Evolutionary conservation across 1,140 invertebrate species (phyloP).

Genomic region (Oscheius sp.): DNA sequence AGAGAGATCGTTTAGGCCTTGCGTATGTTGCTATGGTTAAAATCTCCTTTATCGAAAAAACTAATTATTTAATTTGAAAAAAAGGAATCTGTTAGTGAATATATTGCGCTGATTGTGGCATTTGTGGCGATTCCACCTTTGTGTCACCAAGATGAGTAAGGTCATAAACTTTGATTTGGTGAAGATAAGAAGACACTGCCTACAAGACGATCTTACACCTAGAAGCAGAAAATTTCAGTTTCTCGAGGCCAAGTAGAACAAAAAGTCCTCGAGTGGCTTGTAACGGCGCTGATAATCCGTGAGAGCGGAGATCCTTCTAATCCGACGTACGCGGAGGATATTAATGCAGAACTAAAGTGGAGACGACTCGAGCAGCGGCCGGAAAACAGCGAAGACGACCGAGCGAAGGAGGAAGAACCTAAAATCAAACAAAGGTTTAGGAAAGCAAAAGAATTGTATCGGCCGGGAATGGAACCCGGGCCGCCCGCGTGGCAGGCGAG

Average conservation of each 20-base stretch:
- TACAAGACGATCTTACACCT: neutral
- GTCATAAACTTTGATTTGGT: neutral
- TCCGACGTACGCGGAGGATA: neutral
- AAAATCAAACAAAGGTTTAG: neutral
- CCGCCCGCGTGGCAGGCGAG: constrained; percentile 85
- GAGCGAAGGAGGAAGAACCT: neutral
- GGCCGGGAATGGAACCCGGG: constrained; percentile 82
- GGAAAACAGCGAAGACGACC: neutral
- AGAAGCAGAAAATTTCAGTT: neutral
- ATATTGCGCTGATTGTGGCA: no score
- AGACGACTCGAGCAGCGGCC: neutral
- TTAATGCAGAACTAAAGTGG: constrained; percentile 4
- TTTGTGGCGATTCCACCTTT: no score
- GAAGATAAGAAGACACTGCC: neutral
- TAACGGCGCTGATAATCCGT: constrained; percentile 9
- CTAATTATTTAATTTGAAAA: no score
- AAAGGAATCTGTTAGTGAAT: no score
- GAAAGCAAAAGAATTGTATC: neutral
- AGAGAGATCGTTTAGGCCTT: no score
- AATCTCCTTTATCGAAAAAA: no score
- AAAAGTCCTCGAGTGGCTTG: neutral
- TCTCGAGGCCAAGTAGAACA: neutral
- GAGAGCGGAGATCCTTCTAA: neutral
- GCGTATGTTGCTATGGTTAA: no score
- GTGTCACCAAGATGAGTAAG: neutral